Evolutionary conservation across 1,140 invertebrate genomes (phyloP), one percentile per base, ranked within the genome.

Genomic region (Hycleus phaleratus): DNA sequence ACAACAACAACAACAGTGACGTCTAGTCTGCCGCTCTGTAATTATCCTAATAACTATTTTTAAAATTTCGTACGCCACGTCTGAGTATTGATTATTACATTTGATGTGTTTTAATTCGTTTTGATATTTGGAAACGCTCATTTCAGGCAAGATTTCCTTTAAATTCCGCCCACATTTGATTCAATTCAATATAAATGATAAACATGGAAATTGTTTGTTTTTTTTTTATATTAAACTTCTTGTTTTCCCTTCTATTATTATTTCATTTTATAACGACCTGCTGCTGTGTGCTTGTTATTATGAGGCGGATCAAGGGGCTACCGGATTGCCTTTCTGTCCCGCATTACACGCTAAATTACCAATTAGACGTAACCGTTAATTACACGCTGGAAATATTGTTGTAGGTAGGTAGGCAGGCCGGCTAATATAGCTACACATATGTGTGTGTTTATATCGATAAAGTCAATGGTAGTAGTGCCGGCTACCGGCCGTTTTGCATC

Each of bases 311-410:
- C 46, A 32, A 32, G 32, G 10, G 46, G 61, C 64, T 65, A 65
- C 64, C 59, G 64, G 55, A 59, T 60, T 60, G 51, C 7, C 7
- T 32, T 3, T 32, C 61, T 65, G 58, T 56, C 53, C 61, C 61
- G 61, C 50, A 59, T 65, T 63, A 60, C 61, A 60, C 64, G 61
- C 61, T 65, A 65, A 65, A 65, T 65, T 65, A 65, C 61, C 64
- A 65, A 65, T 65, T 65, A 65, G 49, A 59, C 58, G 58, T 63
- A 63, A 45, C 64, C 61, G 53, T 49, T 65, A 65, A 65, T 65
- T 65, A 65, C 63, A 50, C 49, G 52, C 58, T 63, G 58, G 55
- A 32, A 32, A 32, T 32, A 32, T 18, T 18, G 18, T 18, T 18
- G 18, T 32, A 32, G 32, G 32, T 32, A 32, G 32, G 32, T 7